Evolutionary conservation across 2,113 vertebrate species (phyloP).

Genomic region (Silurus meridionalis): DNA sequence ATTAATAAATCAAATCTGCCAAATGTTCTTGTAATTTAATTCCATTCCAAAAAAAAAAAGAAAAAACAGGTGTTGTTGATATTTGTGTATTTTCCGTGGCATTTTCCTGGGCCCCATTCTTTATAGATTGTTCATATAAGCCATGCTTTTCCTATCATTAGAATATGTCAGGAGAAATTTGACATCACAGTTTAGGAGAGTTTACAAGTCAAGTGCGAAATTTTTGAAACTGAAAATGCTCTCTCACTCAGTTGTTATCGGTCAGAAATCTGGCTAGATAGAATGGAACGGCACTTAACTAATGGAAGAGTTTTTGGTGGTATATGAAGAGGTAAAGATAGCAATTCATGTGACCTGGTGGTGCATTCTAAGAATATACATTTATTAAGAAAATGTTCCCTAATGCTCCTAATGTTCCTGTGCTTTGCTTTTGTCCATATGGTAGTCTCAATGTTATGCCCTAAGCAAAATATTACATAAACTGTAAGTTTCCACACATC

Average conservation of each 20-base stretch:
- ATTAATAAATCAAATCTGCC: conserved; percentile 10
- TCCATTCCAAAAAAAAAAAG: background rate
- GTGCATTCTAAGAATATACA: background rate
- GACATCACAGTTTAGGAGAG: background rate
- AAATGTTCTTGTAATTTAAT: background rate
- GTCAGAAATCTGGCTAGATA: background rate
- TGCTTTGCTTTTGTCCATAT: background rate
- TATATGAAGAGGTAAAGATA: background rate
- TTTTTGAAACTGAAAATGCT: background rate
- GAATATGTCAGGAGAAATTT: background rate
- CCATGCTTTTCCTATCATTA: background rate
- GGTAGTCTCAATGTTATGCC: background rate
- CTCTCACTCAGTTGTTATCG: background rate
- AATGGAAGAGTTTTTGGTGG: background rate
- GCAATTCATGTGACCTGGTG: background rate
- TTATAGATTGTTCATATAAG: conserved; percentile 20
- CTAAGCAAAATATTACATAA: background rate
- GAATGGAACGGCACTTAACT: background rate
- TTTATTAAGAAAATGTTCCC: background rate
- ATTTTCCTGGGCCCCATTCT: conserved; percentile 45
- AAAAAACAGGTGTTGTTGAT: background rate
- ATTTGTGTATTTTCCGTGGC: conserved; percentile 33
- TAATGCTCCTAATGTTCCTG: background rate
- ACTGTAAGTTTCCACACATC: background rate
- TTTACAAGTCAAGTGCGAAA: conserved; percentile 1